Evolutionary conservation across 2,113 vertebrate species (phyloP), one percentile per base, ranked within the genome.

Genomic region (Callithrix jacchus): DNA sequence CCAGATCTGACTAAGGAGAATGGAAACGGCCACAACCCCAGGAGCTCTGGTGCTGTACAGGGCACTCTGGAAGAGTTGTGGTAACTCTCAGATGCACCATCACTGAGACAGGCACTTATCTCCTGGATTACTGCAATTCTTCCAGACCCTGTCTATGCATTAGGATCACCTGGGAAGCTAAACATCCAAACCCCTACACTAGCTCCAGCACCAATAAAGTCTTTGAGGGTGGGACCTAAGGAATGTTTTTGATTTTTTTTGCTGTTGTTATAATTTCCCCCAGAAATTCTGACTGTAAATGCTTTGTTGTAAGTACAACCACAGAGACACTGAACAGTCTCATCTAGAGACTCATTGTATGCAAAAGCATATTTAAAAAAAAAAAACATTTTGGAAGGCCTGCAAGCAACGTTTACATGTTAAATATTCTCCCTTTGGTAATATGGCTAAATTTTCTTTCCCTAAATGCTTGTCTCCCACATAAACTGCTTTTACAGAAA

Each of bases 1-100:
- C 23, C 14, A 12, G 0, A 2, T 16, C 17, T 27, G 7, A 20
- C 0, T 1, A 0, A 45, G 1, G 2, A 35, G 47, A 21, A 40
- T 0, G 4, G 17, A 40, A 45, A 30, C 0, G 18, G 6, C 23
- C 77, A 32, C 12, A 3, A 0, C 6, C 4, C 35, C 32, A 0
- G 32, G 42, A 8, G 7, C 21, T 32, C 54, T 42, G 9, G 2
- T 0, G 35, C 12, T 3, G 7, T 27, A 1, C 3, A 8, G 6
- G 47, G 32, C 18, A 16, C 35, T 23, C 18, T 23, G n/a, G 68
- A n/a, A 80, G 68, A 47, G 37, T 14, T 14, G 13, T 12, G 8
- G 10, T 32, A 23, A 17, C 1, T 6, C 81, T 32, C 20, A 58
- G 56, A 42, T 5, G 8, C 25, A 13, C 4, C 1, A 3, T 27